Base-by-base conservation (phyloP, 2,888 invertebrate species). In the Zele albiditarsus region DNA sequence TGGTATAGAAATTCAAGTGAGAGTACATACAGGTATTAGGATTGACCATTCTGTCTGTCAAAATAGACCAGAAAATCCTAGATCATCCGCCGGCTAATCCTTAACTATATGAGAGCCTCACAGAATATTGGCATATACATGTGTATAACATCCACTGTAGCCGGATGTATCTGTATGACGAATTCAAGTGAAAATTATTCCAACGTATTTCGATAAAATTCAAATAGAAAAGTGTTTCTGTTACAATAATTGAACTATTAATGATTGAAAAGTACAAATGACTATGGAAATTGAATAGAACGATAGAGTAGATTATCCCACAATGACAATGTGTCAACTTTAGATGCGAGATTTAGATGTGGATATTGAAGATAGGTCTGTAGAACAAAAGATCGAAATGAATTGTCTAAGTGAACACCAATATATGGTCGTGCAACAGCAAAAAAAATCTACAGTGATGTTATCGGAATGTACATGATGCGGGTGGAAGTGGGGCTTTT, bases 11-110 rank as follows among this genome's bases (percentile, higher is more conserved):
- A 6, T 53, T 6, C 25, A 31, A 23, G n/a, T 31, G 31, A 20
- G 65, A 60, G 33, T 49, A 74, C 42, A 28, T 16, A 49, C 23
- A 38, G 16, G 33, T 60, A 70, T 58, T 49, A 68, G 71, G 20
- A 5, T 23, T 6, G 4, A 71, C 78, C 73, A 77, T 71, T 75
- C 75, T 66, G 78, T 75, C 80, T 78, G 81, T 83, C 83, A 82
- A 80, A 87, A 86, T 84, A 85, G 71, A 73, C 79, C 74, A 78
- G 85, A 84, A 87, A 81, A 87, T 84, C 85, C 82, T 0, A 82
- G 84, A 84, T 85, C 79, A 86, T 85, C 84, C 78, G 72, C 63
- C 74, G 77, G 79, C 80, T 86, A 79, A 84, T 82, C 81, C 76
- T 27, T 3, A 74, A 67, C 80, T 66, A 77, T 76, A 78, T n/a